Evolutionary conservation across 2,797 vertebrate species (phyloP).

Genomic region (Alfaro cultratus): DNA sequence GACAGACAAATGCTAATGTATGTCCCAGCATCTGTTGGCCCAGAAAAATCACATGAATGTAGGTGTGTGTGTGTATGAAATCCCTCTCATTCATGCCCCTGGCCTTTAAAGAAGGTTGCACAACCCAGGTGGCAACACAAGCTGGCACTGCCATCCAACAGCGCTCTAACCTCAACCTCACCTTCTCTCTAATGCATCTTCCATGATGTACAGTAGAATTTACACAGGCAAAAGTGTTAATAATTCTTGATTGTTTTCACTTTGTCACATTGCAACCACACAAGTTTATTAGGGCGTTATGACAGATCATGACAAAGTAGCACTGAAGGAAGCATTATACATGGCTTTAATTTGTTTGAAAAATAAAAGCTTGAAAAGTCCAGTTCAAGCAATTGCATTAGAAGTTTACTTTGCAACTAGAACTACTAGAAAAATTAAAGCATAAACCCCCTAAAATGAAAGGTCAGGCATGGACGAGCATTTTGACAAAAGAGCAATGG

Average conservation of each 20-base stretch:
- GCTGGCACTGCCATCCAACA: conserved; percentile 59
- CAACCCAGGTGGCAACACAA: conserved; percentile 60
- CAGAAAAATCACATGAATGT: conserved; percentile 1
- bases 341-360: neutral
- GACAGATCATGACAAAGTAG: neutral
- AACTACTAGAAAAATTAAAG: neutral
- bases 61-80: conserved; percentile 4
- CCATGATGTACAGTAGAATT: neutral
- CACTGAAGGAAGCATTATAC: neutral
- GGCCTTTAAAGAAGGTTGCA: conserved; percentile 65
- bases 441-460: neutral
- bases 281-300: neutral
- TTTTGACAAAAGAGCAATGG: neutral
- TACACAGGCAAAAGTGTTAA: neutral
- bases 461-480: neutral
- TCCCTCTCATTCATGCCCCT: conserved; percentile 27
- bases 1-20: conserved; percentile 58
- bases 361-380: neutral
- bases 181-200: conserved; percentile 44
- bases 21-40: conserved; percentile 43
- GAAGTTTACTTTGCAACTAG: neutral
- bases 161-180: conserved; percentile 56
- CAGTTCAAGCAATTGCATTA: neutral
- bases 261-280: neutral
- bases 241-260: neutral